Evolutionary conservation across 1,140 invertebrate genomes (phyloP).

Genomic region (Sinella curviseta): DNA sequence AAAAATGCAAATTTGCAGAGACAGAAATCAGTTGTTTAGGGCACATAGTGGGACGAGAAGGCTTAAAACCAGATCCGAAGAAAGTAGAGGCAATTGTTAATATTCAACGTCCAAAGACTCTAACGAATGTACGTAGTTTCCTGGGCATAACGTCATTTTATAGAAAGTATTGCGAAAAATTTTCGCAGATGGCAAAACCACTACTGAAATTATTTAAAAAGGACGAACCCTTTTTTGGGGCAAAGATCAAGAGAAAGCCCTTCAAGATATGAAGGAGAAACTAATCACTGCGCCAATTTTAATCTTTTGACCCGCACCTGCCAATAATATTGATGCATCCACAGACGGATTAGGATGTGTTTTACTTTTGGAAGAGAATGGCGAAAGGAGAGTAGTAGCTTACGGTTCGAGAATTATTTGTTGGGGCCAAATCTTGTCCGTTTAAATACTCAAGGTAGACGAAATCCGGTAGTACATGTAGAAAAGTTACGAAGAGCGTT

Average conservation of each 20-base stretch:
- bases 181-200: conserved; percentile 52
- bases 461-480: not conserved
- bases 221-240: conserved; percentile 51
- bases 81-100: conserved; percentile 53
- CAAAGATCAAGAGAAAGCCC: conserved; percentile 49
- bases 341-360: conserved; percentile 54
- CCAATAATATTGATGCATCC: conserved; percentile 52
- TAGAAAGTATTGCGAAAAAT: conserved; percentile 52
- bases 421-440: not conserved
- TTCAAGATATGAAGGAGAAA: conserved; percentile 50
- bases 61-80: conserved; percentile 52
- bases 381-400: conserved; percentile 48
- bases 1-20: not conserved
- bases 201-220: conserved; percentile 54
- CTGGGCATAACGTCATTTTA: conserved; percentile 55
- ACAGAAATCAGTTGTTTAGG: conserved; percentile 48
- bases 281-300: conserved; percentile 49
- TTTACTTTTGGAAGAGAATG: conserved; percentile 50
- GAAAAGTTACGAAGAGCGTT: not conserved
- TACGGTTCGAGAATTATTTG: conserved; percentile 51
- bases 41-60: conserved; percentile 51
- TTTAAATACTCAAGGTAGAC: not conserved
- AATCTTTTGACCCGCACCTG: conserved; percentile 50
- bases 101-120: conserved; percentile 50
- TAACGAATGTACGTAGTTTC: conserved; percentile 52